phyloP scores from a whole-genome alignment of 1,140 invertebrate genomes.

The Megathymus violae region DNA sequence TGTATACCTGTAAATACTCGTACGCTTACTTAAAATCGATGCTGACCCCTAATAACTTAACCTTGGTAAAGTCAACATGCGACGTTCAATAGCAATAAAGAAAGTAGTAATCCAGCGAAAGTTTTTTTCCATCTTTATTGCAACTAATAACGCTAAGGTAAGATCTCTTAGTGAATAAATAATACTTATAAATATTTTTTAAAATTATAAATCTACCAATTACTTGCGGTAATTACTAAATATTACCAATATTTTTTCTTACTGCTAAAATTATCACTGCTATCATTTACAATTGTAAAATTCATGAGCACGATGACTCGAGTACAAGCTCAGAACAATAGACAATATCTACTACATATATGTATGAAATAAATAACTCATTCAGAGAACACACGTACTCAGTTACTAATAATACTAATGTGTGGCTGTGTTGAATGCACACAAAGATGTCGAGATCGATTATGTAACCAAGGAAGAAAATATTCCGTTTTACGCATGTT shows the following conservation, averaged over 20 bases:
- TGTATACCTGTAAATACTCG: neutral
- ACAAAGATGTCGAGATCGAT: too few species aligned
- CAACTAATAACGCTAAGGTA: conserved; percentile 41
- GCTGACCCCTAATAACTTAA: neutral
- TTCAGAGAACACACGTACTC: neutral
- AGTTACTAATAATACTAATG: neutral
- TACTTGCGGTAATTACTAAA: neutral
- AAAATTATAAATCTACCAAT: too few species aligned
- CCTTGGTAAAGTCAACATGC: conserved; percentile 15
- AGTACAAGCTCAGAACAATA: conserved; percentile 22
- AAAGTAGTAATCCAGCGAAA: conserved; percentile 44
- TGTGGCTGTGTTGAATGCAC: neutral
- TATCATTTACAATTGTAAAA: conserved; percentile 2
- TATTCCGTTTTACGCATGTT: too few species aligned
- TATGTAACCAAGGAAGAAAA: too few species aligned
- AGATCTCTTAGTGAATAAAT: neutral
- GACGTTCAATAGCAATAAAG: conserved; percentile 9
- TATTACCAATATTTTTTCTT: neutral
- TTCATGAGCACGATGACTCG: conserved; percentile 33
- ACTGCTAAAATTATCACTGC: neutral
- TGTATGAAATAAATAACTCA: neutral
- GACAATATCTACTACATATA: conserved; percentile 11
- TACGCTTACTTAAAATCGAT: conserved; percentile 5
- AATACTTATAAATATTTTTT: neutral
- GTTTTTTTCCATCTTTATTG: conserved; percentile 59